A percentile compares a stretch with the other conserved stretches of the same genome.
These are phyloP conservation scores for Limnothrissa miodon DNA, from an alignment of 2,113 vertebrate genomes.

Conservation along the genomic window DNA sequence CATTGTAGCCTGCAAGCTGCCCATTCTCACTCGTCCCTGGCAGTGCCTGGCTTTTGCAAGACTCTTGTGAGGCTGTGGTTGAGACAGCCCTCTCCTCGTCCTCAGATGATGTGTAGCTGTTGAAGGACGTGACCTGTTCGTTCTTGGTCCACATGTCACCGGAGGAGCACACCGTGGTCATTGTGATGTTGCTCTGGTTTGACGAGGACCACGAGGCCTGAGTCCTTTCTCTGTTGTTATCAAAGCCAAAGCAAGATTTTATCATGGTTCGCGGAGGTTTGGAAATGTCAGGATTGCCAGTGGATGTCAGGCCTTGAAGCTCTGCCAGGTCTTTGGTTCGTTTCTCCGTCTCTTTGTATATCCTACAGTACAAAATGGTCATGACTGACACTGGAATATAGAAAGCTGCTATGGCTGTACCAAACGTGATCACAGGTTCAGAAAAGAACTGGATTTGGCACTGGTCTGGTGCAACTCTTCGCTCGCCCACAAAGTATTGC, in stretches of 20 bases:
- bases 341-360: conserved; percentile 96
- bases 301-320: conserved; percentile 84
- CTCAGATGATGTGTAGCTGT: conserved; percentile 87
- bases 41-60: conserved; percentile 73
- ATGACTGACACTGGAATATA: conserved; percentile 96
- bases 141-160: conserved; percentile 79
- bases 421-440: conserved; percentile 93
- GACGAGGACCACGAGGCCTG: conserved; percentile 95
- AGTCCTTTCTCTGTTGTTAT: conserved; percentile 74
- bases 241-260: conserved; percentile 85
- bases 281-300: conserved; percentile 68
- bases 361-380: conserved; percentile 96
- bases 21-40: conserved; percentile 64
- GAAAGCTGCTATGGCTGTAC: conserved; percentile 97
- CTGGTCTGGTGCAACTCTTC: conserved; percentile 81
- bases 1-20: conserved; percentile 71
- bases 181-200: conserved; percentile 81
- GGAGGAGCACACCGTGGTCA: conserved; percentile 70
- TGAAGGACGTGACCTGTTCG: conserved; percentile 84
- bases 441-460: conserved; percentile 98
- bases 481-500: conserved; percentile 93
- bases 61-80: conserved; percentile 77
- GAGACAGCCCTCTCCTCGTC: conserved; percentile 81
- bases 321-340: conserved; percentile 95
- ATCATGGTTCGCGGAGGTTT: conserved; percentile 80